Evolutionary conservation across 2,113 vertebrate species (phyloP).

Genomic region (Phalacrocorax pelagicus): DNA sequence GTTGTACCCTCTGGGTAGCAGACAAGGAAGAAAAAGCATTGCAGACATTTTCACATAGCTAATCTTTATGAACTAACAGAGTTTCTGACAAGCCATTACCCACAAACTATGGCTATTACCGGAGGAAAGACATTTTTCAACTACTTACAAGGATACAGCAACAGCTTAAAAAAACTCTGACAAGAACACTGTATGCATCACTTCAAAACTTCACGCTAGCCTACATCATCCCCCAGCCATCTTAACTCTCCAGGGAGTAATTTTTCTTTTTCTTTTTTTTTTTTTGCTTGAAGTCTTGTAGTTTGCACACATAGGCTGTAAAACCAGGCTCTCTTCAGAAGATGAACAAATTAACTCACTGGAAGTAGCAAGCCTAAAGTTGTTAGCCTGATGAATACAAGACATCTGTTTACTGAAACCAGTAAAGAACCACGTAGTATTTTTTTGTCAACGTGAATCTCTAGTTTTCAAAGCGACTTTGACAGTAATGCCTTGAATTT

Average conservation of each 20-base stretch:
- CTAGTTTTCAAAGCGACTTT: background rate
- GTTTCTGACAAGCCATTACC: conserved; percentile 33
- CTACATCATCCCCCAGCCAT: background rate
- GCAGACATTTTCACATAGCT: conserved; percentile 14
- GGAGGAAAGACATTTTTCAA: conserved; percentile 30
- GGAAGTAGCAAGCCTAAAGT: background rate
- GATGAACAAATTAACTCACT: background rate
- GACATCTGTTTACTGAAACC: background rate
- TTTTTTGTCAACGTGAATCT: background rate
- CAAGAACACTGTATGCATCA: conserved; percentile 14
- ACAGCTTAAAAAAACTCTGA: background rate
- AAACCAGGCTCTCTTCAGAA: conserved; percentile 1
- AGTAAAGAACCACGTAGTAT: background rate
- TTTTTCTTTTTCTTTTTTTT: background rate
- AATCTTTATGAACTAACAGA: conserved; percentile 14
- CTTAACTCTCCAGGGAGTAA: background rate
- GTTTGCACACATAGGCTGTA: background rate
- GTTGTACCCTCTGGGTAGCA: background rate
- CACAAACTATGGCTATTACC: conserved; percentile 13
- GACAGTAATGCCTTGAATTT: background rate
- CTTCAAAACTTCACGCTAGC: background rate
- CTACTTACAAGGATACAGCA: background rate
- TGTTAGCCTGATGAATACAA: background rate
- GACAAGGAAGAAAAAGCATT: background rate
- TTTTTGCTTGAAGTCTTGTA: background rate